phyloP scores from a whole-genome alignment of 1,140 invertebrate genomes.

The Lineus longissimus region DNA sequence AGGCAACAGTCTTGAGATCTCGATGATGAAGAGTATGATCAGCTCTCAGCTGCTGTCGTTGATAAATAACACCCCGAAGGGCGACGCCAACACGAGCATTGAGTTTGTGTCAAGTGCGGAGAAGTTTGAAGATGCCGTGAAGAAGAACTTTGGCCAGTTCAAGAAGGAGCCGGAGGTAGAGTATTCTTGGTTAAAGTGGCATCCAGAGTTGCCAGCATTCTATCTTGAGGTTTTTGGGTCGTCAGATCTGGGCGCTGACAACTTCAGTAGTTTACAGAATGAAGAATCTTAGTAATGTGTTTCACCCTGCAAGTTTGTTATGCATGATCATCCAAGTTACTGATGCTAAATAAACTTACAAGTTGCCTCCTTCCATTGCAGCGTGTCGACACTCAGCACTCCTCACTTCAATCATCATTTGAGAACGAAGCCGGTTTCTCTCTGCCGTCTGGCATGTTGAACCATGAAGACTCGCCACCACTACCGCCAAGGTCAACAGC shows the following conservation, averaged over 20 bases:
- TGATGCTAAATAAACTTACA: too few relatives aligned
- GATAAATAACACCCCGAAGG: slow-evolving; percentile 73
- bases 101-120: slow-evolving; percentile 78
- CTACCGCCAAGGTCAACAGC: slow-evolving; percentile 10
- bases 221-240: too few relatives aligned
- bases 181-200: not conserved
- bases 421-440: slow-evolving; percentile 48
- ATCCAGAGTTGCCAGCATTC: not conserved
- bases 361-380: too few relatives aligned
- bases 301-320: too few relatives aligned
- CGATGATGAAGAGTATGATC: slow-evolving; percentile 74
- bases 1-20: slow-evolving; percentile 69
- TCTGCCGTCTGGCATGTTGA: slow-evolving; percentile 52
- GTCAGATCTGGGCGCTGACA: too few relatives aligned
- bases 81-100: slow-evolving; percentile 71
- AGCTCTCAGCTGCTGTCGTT: slow-evolving; percentile 70
- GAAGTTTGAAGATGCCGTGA: slow-evolving; percentile 67
- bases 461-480: slow-evolving; percentile 32
- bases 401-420: slow-evolving; percentile 49
- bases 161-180: slow-evolving; percentile 33
- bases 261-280: too few relatives aligned
- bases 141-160: slow-evolving; percentile 54
- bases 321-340: too few relatives aligned
- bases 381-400: slow-evolving; percentile 23
- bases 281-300: too few relatives aligned